Percentiles rank a stretch among this genome's conserved stretches.
Conservation (phyloP, 2,888 invertebrate species). For the Rhaphigaster nebulosa region DNA sequence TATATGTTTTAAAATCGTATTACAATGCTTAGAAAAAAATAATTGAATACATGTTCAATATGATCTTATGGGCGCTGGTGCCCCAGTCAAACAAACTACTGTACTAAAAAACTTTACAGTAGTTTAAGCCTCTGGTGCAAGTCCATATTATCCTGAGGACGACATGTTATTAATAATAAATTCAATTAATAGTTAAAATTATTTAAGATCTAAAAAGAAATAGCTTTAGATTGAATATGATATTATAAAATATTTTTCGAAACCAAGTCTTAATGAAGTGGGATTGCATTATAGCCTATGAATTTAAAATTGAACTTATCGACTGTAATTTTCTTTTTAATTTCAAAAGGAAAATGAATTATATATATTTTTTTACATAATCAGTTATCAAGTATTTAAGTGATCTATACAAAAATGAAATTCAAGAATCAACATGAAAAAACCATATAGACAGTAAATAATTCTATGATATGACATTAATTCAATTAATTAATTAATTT, state of each 20-base stretch:
- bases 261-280: neutral
- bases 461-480: no score
- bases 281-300: neutral
- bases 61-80: neutral
- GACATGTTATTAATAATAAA: neutral
- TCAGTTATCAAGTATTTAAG: neutral
- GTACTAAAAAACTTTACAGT: neutral
- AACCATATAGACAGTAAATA: neutral
- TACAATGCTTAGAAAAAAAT: no score
- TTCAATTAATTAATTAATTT: no score
- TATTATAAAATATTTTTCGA: neutral
- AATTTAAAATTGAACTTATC: neutral
- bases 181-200: neutral
- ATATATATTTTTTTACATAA: neutral
- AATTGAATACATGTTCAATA: neutral
- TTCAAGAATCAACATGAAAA: neutral
- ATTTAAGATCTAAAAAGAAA: neutral
- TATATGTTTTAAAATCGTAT: no score
- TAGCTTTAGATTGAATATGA: neutral
- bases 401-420: neutral
- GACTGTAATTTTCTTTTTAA: neutral
- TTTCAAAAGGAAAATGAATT: neutral
- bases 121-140: slow-evolving; percentile 13
- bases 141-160: neutral
- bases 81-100: neutral